Evolutionary conservation across 1,140 invertebrate species (phyloP), one percentile per base, ranked within the genome.

Genomic region (Trachymyrmex cornetzi): DNA sequence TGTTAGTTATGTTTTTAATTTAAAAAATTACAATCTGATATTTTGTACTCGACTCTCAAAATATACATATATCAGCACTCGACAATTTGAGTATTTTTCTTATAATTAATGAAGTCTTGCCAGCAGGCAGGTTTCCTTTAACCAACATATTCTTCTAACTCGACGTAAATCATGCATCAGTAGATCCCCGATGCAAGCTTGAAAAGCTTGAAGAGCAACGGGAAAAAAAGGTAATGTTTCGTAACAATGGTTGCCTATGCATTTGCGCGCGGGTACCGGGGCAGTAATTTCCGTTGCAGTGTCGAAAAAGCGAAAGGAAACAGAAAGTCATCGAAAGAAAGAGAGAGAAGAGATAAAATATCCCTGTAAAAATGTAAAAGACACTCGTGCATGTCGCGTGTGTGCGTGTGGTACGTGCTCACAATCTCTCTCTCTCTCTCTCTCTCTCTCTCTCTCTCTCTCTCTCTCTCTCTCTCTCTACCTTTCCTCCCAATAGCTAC

Each of bases 261-360:
- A 6, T 71, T 16, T 34, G 53, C 27, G 16, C 34, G 53, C 27
- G 16, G 19, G 11, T 74, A 82, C 7, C 38, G 38, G 1, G 11
- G 55, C 19, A n/a, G 55, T 84, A 74, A 84, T 75, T 84, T 84
- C 69, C 80, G 30, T 71, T 6, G 64, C 50, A 48, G 11, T 66
- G 34, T 44, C 79, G 50, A 82, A 72, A 55, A 24, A 24, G 16
- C 30, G 48, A 69, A 24, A 24, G 48, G 14, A 63, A 77, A 74
- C 27, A 53, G 48, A 77, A 63, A 61, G 61, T 77, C 24, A 34
- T 69, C n/a, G 34, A 34, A 14, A 53, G 57, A 24, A n/a, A 38
- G 63, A 67, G n/a, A 34, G 7, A 50, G 14, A 11, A 16, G 30
- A 80, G 16, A 27, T 27, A 30, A 24, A 72, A 38, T 84, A 4